Percentiles rank a stretch among this genome's conserved stretches.
Evolutionary conservation across 2,113 vertebrate genomes (phyloP).

Genomic region (Mellivora capensis): DNA sequence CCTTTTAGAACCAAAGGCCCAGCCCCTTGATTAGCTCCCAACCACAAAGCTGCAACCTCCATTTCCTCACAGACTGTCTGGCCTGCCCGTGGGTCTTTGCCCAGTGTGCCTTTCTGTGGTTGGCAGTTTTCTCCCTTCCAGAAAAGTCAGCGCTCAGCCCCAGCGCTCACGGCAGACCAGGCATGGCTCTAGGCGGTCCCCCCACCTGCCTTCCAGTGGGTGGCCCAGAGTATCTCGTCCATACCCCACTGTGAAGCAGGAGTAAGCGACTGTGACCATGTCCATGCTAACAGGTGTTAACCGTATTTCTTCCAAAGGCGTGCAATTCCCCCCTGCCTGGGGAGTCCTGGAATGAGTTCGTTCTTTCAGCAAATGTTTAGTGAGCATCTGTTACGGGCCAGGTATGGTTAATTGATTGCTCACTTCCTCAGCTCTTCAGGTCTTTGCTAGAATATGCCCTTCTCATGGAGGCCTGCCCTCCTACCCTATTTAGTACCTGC

Average conservation of each 20-base stretch:
- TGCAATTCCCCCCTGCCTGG: not conserved
- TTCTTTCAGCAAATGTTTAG: not conserved
- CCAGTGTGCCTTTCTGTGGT: not conserved
- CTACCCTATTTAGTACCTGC: not conserved
- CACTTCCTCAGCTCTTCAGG: not conserved
- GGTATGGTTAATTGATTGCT: not conserved
- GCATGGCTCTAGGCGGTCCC: accelerated
- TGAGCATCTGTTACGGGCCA: not conserved
- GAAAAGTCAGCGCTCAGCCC: not conserved
- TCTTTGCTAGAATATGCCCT: not conserved
- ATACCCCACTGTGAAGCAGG: accelerated
- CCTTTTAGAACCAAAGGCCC: not conserved
- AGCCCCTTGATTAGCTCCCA: not conserved
- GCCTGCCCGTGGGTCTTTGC: not conserved
- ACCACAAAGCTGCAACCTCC: not conserved
- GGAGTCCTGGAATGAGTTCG: not conserved
- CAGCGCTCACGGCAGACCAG: accelerated
- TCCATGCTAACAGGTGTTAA: accelerated
- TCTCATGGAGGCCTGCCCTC: not conserved
- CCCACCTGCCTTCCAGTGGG: not conserved
- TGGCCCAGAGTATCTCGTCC: not conserved
- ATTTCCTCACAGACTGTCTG: not conserved
- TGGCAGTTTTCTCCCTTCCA: not conserved
- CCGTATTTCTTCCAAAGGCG: accelerated
- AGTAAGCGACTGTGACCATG: accelerated